Evolutionary conservation across 1,140 invertebrate species (phyloP).

Genomic region (Leguminivora glycinivorella): DNA sequence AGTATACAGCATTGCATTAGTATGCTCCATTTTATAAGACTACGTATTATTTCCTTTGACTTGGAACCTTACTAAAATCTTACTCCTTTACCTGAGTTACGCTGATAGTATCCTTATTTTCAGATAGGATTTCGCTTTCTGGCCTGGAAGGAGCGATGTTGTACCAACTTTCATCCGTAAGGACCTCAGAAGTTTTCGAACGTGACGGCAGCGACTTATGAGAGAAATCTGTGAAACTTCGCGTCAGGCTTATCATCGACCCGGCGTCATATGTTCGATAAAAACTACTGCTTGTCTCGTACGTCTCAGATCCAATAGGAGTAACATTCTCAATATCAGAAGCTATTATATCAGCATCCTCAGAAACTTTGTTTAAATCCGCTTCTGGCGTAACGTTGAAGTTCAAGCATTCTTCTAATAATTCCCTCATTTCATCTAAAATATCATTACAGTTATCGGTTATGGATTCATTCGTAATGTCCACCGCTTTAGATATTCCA

Average conservation of each 20-base stretch:
- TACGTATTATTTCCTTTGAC: too few species aligned
- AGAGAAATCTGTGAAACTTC: neutral
- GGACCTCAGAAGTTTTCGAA: neutral
- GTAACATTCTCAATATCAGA: neutral
- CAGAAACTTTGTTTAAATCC: neutral
- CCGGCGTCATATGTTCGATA: neutral
- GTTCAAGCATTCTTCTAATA: conserved; percentile 54
- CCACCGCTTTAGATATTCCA: conserved; percentile 30
- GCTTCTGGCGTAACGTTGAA: conserved; percentile 37
- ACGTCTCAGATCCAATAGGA: neutral
- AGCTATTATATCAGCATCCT: neutral
- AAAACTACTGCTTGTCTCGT: neutral
- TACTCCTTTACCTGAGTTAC: conserved; percentile 35
- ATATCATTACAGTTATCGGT: conserved; percentile 36
- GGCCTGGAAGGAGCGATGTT: neutral
- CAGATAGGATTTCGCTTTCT: conserved; percentile 19
- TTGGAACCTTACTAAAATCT: too few species aligned
- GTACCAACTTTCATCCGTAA: neutral
- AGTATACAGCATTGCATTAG: too few species aligned
- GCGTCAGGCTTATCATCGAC: neutral
- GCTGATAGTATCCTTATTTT: conserved; percentile 43
- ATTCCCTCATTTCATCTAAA: conserved; percentile 43
- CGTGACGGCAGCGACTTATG: neutral
- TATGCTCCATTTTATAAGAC: too few species aligned
- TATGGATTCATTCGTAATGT: conserved; percentile 32